Percentiles rank a stretch among this genome's conserved stretches.
Conservation (phyloP, 2,888 invertebrate species). For the Agrochola macilenta region DNA sequence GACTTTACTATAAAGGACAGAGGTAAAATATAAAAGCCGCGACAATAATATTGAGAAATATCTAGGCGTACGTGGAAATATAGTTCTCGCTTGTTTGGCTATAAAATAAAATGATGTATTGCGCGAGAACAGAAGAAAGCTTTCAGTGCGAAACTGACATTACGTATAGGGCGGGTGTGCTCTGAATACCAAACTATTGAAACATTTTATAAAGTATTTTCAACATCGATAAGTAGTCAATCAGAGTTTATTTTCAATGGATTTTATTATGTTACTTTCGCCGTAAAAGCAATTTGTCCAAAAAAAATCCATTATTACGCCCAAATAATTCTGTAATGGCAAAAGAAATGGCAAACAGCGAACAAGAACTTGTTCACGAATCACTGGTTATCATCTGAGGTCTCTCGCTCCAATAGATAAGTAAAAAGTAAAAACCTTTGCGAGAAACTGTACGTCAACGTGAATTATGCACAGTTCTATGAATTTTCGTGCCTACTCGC, state of each 20-base stretch:
- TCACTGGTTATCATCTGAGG: conserved; percentile 64
- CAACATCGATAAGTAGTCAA: conserved; percentile 30
- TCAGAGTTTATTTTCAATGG: conserved; percentile 44
- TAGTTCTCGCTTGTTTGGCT: conserved; percentile 50
- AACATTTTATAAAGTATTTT: conserved; percentile 38
- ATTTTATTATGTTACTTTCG: conserved; percentile 58
- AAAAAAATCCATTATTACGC: conserved; percentile 74
- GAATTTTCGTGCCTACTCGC: conserved; percentile 54
- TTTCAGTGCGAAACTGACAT: conserved; percentile 65
- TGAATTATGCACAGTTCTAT: conserved; percentile 65
- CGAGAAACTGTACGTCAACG: conserved; percentile 61
- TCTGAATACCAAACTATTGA: conserved; percentile 49
- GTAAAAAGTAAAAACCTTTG: conserved; percentile 65
- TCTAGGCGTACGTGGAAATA: conserved; percentile 23
- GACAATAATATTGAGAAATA: conserved; percentile 21
- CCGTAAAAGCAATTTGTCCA: conserved; percentile 68
- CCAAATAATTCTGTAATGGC: conserved; percentile 71
- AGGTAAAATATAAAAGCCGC: conserved; percentile 25
- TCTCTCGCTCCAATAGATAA: conserved; percentile 63
- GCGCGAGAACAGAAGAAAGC: conserved; percentile 69
- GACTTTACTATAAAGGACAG: conserved; percentile 40
- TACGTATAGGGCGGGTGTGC: conserved; percentile 52
- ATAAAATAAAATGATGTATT: conserved; percentile 63
- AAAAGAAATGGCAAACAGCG: conserved; percentile 70
- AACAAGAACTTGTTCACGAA: conserved; percentile 67